Percentiles rank a stretch among this genome's conserved stretches.
Conservation (phyloP, 2,797 vertebrate species). For the Tauraco hartlaubi region DNA sequence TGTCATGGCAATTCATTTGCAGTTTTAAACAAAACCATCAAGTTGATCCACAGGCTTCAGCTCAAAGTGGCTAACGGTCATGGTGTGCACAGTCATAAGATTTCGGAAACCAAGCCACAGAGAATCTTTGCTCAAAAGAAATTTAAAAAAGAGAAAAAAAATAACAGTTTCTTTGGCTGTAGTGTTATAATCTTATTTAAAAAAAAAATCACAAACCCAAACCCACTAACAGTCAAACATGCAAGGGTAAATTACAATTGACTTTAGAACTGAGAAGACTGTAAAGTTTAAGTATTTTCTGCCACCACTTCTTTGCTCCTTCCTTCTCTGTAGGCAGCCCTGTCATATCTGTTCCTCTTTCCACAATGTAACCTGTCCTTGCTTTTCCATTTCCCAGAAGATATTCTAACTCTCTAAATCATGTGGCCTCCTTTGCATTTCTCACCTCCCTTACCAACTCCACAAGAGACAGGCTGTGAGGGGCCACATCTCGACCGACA, state of each 20-base stretch:
- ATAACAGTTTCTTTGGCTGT: background rate
- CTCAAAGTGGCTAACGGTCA: background rate
- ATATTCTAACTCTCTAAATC: background rate
- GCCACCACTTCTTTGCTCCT: background rate
- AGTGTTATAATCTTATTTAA: background rate
- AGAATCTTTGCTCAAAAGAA: background rate
- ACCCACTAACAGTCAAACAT: background rate
- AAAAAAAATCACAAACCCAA: background rate
- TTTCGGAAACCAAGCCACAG: background rate
- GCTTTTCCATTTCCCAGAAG: background rate
- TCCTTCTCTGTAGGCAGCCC: background rate
- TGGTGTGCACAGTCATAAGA: background rate
- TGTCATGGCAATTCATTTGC: background rate
- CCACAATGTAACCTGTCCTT: background rate
- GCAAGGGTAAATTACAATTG: background rate
- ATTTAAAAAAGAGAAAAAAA: background rate
- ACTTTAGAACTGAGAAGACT: background rate
- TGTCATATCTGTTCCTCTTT: background rate
- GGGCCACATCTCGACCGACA: background rate
- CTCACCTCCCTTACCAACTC: background rate
- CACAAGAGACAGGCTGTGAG: background rate
- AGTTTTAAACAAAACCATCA: background rate
- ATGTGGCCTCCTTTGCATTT: background rate
- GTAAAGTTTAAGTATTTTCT: background rate
- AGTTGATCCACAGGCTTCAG: background rate